These are phyloP conservation scores for Dryadula phaetusa DNA, from an alignment of 2,888 invertebrate genomes.

Conservation along the genomic window DNA sequence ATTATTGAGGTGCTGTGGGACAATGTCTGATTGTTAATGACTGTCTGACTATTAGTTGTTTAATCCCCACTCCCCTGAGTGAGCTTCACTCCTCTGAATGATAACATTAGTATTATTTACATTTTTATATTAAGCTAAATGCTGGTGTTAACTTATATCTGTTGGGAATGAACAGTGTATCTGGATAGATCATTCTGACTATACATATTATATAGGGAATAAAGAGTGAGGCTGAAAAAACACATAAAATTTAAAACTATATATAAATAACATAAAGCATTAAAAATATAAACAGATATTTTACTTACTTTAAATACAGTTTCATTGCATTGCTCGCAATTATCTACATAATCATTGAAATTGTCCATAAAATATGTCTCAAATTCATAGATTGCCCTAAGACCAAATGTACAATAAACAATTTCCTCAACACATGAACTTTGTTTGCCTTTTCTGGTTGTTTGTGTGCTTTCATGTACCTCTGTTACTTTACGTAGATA, in stretches of 20 bases:
- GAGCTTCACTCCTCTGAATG: too few relatives aligned
- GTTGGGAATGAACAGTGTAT: too few relatives aligned
- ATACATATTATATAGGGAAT: too few relatives aligned
- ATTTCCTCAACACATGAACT: not conserved
- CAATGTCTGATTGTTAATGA: too few relatives aligned
- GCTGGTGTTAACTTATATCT: too few relatives aligned
- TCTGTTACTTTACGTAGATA: constrained; percentile 68
- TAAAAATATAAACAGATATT: not conserved
- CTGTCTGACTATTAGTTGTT: too few relatives aligned
- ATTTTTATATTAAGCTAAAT: too few relatives aligned
- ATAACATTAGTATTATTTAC: too few relatives aligned
- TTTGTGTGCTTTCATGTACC: not conserved
- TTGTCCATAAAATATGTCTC: constrained; percentile 72
- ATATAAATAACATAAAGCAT: not conserved
- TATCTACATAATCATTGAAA: constrained; percentile 70
- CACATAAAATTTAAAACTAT: not conserved
- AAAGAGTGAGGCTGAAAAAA: too few relatives aligned
- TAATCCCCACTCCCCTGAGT: too few relatives aligned
- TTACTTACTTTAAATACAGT: constrained; percentile 73
- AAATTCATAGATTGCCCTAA: constrained; percentile 77
- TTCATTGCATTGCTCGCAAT: constrained; percentile 73
- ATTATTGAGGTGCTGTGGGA: too few relatives aligned
- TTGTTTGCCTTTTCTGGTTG: not conserved
- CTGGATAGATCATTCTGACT: too few relatives aligned
- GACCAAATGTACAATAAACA: constrained; percentile 66